phyloP scores from a whole-genome alignment of 2,888 invertebrate species.

The Exocentrus adspersus region DNA sequence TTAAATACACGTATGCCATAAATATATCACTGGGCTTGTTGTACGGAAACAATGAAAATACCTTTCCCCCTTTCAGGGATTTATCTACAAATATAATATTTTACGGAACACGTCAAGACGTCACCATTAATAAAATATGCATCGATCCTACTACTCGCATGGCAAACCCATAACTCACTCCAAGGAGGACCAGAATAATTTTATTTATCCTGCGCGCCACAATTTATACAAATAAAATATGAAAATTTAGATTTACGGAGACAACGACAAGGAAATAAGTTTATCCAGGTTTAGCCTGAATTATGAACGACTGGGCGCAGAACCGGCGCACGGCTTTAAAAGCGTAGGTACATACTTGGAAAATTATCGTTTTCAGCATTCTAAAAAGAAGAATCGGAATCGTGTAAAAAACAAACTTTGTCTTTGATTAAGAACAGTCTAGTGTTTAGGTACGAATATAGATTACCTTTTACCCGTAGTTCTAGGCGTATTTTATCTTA shows the following conservation, averaged over 20 bases:
- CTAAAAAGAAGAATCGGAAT: no score
- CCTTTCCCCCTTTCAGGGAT: neutral
- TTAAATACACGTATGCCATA: no score
- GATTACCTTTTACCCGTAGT: no score
- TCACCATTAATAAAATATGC: constrained; percentile 10
- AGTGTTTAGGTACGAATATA: no score
- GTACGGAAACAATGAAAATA: neutral
- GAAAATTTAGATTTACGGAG: constrained; percentile 38
- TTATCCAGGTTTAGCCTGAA: constrained; percentile 38
- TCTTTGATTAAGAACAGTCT: no score
- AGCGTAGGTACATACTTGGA: no score
- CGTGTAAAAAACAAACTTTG: no score
- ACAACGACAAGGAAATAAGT: constrained; percentile 39
- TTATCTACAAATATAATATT: constrained; percentile 1
- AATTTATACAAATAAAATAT: constrained; percentile 37
- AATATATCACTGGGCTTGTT: no score
- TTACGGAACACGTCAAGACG: constrained; percentile 4
- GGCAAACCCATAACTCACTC: constrained; percentile 6
- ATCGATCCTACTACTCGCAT: constrained; percentile 11
- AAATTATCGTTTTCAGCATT: no score
- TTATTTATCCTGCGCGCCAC: constrained; percentile 29
- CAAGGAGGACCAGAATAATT: constrained; percentile 14
- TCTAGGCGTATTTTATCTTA: no score
- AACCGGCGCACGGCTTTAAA: neutral
- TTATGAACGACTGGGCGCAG: constrained; percentile 30